These are phyloP conservation scores for Drosophila incognita DNA, from an alignment of 2,888 invertebrate genomes.

Conservation along the genomic window DNA sequence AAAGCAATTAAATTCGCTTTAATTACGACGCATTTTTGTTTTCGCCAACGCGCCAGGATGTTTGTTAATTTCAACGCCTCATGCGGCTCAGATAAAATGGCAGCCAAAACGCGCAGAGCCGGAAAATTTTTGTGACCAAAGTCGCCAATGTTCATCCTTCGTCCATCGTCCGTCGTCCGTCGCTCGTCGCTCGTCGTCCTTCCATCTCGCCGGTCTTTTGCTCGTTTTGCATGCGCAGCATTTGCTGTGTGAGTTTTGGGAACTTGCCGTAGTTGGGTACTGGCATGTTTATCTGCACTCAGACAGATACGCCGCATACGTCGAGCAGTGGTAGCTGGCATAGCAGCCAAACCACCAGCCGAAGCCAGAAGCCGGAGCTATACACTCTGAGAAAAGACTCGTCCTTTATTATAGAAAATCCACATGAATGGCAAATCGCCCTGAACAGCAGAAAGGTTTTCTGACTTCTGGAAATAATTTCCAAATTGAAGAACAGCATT, in stretches of 20 bases:
- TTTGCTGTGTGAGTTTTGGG: slow-evolving; percentile 56
- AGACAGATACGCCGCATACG: slow-evolving; percentile 77
- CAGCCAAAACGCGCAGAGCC: slow-evolving; percentile 72
- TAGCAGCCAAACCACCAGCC: slow-evolving; percentile 33
- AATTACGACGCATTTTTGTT: slow-evolving; percentile 74
- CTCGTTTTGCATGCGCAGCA: slow-evolving; percentile 75
- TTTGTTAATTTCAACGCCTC: slow-evolving; percentile 81
- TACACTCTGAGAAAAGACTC: not conserved
- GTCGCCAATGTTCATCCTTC: slow-evolving; percentile 39
- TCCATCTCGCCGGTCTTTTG: slow-evolving; percentile 22
- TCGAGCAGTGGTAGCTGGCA: slow-evolving; percentile 62
- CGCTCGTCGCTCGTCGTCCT: slow-evolving; percentile 6
- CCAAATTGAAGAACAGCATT: not conserved
- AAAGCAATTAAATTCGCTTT: slow-evolving; percentile 80
- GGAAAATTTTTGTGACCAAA: slow-evolving; percentile 78
- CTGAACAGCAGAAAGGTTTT: not conserved
- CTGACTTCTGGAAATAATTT: not conserved
- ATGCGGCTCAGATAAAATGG: slow-evolving; percentile 74
- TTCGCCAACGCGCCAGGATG: slow-evolving; percentile 47
- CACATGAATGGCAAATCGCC: not conserved
- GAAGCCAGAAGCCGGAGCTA: slow-evolving; percentile 11
- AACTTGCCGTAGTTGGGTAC: slow-evolving; percentile 33
- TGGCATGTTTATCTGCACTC: slow-evolving; percentile 78
- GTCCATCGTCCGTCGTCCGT: slow-evolving; percentile 21
- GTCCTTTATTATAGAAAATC: not conserved